A percentile compares a stretch with the other conserved stretches of the same genome.
These are phyloP conservation scores for Lycorma delicatula DNA, from an alignment of 1,140 invertebrate species.

Conservation along the genomic window DNA sequence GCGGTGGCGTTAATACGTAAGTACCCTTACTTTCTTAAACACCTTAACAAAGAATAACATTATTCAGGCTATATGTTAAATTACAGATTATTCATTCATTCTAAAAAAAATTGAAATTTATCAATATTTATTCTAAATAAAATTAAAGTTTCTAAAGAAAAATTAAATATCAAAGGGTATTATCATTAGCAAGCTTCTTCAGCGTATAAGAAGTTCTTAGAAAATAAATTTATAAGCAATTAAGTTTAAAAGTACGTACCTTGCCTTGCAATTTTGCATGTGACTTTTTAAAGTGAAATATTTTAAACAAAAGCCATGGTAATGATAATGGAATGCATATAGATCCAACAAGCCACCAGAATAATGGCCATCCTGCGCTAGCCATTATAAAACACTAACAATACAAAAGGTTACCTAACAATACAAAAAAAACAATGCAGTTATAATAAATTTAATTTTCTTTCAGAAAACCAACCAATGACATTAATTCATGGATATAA, in stretches of 20 bases:
- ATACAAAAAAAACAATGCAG: too few relatives aligned
- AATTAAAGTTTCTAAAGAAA: not conserved
- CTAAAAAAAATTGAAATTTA: not conserved
- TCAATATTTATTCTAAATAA: not conserved
- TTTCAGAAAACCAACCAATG: too few relatives aligned
- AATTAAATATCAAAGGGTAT: not conserved
- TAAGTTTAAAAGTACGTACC: constrained; percentile 30
- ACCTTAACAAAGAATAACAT: too few relatives aligned
- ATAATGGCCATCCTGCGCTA: constrained; percentile 23
- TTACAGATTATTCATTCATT: too few relatives aligned
- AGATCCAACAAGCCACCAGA: constrained; percentile 39
- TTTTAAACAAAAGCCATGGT: constrained; percentile 38
- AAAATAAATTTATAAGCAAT: constrained; percentile 3
- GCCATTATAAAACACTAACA: too few relatives aligned
- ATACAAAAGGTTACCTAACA: too few relatives aligned
- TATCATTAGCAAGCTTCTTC: not conserved
- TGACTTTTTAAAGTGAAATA: constrained; percentile 31
- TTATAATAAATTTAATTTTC: too few relatives aligned
- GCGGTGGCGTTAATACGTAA: too few relatives aligned
- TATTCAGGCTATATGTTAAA: too few relatives aligned
- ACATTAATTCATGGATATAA: too few relatives aligned
- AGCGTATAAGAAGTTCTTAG: not conserved
- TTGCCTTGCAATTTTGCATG: constrained; percentile 37
- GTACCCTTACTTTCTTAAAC: too few relatives aligned
- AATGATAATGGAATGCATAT: constrained; percentile 38